Evolutionary conservation across 2,113 vertebrate species (phyloP), one percentile per base, ranked within the genome.

Genomic region (Antigone vipio): DNA sequence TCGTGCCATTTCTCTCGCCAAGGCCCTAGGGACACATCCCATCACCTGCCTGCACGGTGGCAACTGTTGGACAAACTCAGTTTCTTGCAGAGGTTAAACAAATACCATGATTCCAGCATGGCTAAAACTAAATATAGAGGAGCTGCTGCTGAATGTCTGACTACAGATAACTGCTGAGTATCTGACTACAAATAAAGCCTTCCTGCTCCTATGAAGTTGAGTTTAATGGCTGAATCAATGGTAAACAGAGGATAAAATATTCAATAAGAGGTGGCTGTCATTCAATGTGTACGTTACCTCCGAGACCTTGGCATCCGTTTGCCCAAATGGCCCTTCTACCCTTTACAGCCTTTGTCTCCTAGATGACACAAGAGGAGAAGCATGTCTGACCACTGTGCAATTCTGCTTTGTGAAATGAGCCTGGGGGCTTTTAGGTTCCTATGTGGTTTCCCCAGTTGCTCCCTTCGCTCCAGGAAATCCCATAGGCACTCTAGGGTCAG

Each of bases 281-380:
- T 23, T 75, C 52, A 82, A 4, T 3, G 7, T 14, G 22, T 29
- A 23, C 4, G 32, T 82, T 87, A 98, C 97, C 98, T 98, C 85
- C 91, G 47, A 85, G 76, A 80, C 97, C 96, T 63, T 98, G 97
- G 35, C 93, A 96, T 94, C 98, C 97, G 20, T 97, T 58, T 96
- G 44, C 98, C 97, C 56, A 92, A 45, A 75, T 82, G 97, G 21
- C 98, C 97, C 13, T 84, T 74, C 18, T 58, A 12, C 4, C 95
- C 98, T 97, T 98, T 98, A n/a, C 68, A 29, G 64, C 98, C 96
- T 64, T 98, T 98, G n/a, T 45, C 19, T 91, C 98, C 98, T 98
- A 82, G 32, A 38, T 30, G 40, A 42, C 13, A 42, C 27, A 78
- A 66, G 71, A 42, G 55, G 45, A 53, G 45, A 38, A 75, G n/a